A percentile compares a stretch with the other conserved stretches of the same genome.
phyloP scores from a whole-genome alignment of 1,140 invertebrate species.

The Drosophila funebris region DNA sequence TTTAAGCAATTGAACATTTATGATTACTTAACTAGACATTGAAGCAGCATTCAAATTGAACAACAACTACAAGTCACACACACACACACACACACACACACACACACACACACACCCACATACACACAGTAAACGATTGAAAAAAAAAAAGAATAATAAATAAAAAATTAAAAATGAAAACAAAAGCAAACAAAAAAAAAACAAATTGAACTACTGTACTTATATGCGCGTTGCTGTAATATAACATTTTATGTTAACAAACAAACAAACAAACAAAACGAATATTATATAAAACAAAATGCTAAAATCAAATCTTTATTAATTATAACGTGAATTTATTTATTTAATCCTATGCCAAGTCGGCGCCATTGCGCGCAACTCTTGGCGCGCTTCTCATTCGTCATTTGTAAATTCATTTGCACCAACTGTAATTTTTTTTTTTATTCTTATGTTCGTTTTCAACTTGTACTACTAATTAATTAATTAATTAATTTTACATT shows the following conservation, averaged over 20 bases:
- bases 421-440: slow-evolving; percentile 26
- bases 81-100: slow-evolving; percentile 40
- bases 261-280: slow-evolving; percentile 51
- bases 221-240: slow-evolving; percentile 81
- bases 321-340: slow-evolving; percentile 39
- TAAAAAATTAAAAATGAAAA: slow-evolving; percentile 33
- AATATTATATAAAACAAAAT: slow-evolving; percentile 48
- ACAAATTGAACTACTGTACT: slow-evolving; percentile 74
- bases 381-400: slow-evolving; percentile 56
- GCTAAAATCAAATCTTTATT: slow-evolving; percentile 37
- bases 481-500: slow-evolving; percentile 54
- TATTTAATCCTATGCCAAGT: slow-evolving; percentile 37
- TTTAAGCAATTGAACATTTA: slow-evolving; percentile 73
- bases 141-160: slow-evolving; percentile 38
- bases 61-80: slow-evolving; percentile 30
- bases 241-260: slow-evolving; percentile 73
- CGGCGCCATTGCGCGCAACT: slow-evolving; percentile 5
- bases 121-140: slow-evolving; percentile 25
- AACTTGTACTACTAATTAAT: slow-evolving; percentile 25
- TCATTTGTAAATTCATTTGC: slow-evolving; percentile 79
- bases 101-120: slow-evolving; percentile 42
- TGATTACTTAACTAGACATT: slow-evolving; percentile 73
- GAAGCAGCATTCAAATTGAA: slow-evolving; percentile 46
- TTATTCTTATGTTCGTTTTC: slow-evolving; percentile 22
- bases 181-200: slow-evolving; percentile 41